Conservation (phyloP, 2,888 invertebrate species). For the Helicoverpa assulta region DNA sequence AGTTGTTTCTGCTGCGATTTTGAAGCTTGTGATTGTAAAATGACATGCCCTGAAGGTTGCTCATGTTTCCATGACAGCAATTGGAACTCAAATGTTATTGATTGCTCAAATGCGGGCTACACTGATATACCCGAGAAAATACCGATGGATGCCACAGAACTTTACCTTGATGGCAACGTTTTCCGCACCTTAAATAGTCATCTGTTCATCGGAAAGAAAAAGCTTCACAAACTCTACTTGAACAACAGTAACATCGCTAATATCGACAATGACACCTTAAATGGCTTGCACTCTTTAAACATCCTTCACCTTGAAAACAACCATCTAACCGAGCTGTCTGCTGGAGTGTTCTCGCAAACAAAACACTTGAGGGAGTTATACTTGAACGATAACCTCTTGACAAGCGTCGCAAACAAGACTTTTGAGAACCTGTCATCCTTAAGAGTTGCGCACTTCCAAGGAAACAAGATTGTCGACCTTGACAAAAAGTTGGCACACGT, state of each 20-base stretch:
- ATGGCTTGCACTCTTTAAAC: slow-evolving; percentile 93
- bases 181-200: slow-evolving; percentile 94
- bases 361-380: slow-evolving; percentile 94
- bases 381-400: slow-evolving; percentile 94
- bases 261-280: slow-evolving; percentile 94
- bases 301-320: slow-evolving; percentile 95
- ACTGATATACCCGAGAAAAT: slow-evolving; percentile 93
- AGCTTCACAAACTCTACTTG: slow-evolving; percentile 93
- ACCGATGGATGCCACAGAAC: slow-evolving; percentile 97
- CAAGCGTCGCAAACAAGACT: slow-evolving; percentile 93
- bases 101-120: slow-evolving; percentile 94
- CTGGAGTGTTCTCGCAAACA: slow-evolving; percentile 94
- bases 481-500: slow-evolving; percentile 92
- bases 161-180: slow-evolving; percentile 95
- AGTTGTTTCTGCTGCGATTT: slow-evolving; percentile 97
- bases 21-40: slow-evolving; percentile 97
- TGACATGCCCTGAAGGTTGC: slow-evolving; percentile 96
- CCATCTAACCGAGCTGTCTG: slow-evolving; percentile 92
- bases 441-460: slow-evolving; percentile 93
- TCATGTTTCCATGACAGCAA: slow-evolving; percentile 96
- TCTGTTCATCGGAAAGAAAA: slow-evolving; percentile 95
- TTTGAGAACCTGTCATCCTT: slow-evolving; percentile 93
- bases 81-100: slow-evolving; percentile 95
- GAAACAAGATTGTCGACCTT: slow-evolving; percentile 93
- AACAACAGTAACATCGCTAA: slow-evolving; percentile 94